Evolutionary conservation across 2,888 invertebrate genomes (phyloP).

Genomic region (Dasysyrphus tricinctus): DNA sequence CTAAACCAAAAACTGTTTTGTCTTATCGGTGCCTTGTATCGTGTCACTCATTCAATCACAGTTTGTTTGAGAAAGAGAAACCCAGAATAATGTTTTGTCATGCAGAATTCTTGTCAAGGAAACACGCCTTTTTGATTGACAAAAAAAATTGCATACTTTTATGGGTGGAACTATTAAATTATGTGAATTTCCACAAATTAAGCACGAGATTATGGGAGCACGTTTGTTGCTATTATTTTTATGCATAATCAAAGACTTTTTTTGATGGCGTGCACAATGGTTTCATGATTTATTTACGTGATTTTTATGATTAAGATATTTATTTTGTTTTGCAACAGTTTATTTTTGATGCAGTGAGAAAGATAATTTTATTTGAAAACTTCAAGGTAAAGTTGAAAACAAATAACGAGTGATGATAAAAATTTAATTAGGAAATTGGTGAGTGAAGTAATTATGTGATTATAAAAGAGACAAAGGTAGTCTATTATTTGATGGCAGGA

Average conservation of each 20-base stretch:
- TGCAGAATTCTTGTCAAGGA: constrained; percentile 33
- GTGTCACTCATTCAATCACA: constrained; percentile 12
- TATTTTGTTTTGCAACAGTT: constrained; percentile 13
- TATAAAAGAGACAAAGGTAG: no score
- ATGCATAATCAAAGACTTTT: background rate
- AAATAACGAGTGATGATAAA: no score
- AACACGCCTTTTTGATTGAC: constrained; percentile 29
- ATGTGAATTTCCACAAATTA: constrained; percentile 42
- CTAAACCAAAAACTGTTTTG: constrained; percentile 2
- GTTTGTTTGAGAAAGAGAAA: constrained; percentile 28
- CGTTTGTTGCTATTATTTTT: background rate
- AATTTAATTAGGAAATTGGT: background rate
- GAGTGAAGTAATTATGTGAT: no score
- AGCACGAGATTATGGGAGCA: constrained; percentile 25
- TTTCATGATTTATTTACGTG: background rate
- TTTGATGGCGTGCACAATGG: constrained; percentile 8
- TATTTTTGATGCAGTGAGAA: background rate
- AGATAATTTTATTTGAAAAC: background rate
- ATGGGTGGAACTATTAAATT: constrained; percentile 38
- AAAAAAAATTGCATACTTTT: constrained; percentile 19
- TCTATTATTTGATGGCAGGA: no score
- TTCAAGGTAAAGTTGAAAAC: no score
- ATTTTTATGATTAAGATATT: constrained; percentile 20
- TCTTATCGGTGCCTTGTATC: constrained; percentile 27
- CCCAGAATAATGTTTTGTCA: constrained; percentile 8